These are phyloP conservation scores for Pristionchus exspectatus DNA, from an alignment of 2,888 invertebrate genomes.

Conservation along the genomic window DNA sequence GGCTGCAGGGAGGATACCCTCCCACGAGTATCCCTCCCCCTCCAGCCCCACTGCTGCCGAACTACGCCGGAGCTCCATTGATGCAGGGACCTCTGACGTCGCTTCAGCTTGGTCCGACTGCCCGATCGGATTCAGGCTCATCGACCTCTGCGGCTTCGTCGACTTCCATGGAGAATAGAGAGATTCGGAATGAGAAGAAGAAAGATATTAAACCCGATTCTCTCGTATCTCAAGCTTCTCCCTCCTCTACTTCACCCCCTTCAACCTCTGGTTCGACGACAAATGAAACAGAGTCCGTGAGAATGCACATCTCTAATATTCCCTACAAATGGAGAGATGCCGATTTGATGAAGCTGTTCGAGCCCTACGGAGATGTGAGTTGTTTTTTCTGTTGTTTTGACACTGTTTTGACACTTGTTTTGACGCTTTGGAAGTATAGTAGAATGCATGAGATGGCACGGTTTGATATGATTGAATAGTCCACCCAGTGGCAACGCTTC, in stretches of 20 bases:
- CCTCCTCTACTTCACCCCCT: background rate
- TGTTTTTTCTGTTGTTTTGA: no score
- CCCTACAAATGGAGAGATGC: slow-evolving; percentile 28
- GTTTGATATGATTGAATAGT: background rate
- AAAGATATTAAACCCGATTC: background rate
- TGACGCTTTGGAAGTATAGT: background rate
- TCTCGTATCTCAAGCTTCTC: background rate
- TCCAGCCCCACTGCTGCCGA: background rate
- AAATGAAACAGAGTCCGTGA: background rate
- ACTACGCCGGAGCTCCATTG: background rate
- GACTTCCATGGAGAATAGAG: background rate
- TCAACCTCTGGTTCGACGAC: background rate
- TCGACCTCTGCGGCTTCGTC: background rate
- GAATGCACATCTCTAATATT: slow-evolving; percentile 21
- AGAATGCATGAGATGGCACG: slow-evolving; percentile 24
- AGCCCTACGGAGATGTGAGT: slow-evolving; percentile 6
- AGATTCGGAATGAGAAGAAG: background rate
- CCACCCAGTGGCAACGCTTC: slow-evolving; percentile 4
- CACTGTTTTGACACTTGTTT: background rate
- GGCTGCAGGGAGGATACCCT: background rate
- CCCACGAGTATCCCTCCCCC: background rate
- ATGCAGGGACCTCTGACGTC: background rate
- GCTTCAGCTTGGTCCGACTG: background rate
- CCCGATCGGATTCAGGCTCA: background rate
- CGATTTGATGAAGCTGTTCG: background rate